These are phyloP conservation scores for Stichodactyla helianthus DNA, from an alignment of 64 coral and sea anemone species.

Conservation along the genomic window DNA sequence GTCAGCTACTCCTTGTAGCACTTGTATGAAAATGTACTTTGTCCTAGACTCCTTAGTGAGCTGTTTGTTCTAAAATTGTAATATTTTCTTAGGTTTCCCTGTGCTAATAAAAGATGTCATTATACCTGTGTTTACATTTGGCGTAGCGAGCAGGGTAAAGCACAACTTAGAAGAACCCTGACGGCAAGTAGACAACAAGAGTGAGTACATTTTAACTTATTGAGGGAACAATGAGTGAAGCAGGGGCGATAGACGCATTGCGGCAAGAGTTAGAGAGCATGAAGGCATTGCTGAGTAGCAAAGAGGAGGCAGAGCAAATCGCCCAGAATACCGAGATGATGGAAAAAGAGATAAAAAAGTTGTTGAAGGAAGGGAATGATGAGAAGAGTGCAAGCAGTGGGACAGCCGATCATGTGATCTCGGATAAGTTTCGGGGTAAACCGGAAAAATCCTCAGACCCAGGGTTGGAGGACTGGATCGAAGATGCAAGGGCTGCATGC, in stretches of 20 bases:
- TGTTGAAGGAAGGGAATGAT: neutral
- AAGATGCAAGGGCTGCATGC: constrained; percentile 30
- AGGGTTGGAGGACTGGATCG: constrained; percentile 39
- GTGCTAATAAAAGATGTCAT: no score
- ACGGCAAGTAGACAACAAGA: no score
- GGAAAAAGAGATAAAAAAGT: constrained; percentile 31
- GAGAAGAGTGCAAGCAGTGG: neutral
- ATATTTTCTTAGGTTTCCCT: no score
- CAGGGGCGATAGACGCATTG: neutral
- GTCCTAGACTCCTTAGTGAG: no score
- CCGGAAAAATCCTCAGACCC: constrained; percentile 29
- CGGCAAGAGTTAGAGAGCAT: constrained; percentile 13
- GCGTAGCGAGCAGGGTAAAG: no score
- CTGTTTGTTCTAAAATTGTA: no score
- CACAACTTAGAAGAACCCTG: no score
- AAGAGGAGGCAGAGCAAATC: constrained; percentile 11
- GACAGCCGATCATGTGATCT: constrained; percentile 24
- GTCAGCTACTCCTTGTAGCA: no score
- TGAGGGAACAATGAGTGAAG: neutral
- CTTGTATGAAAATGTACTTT: no score
- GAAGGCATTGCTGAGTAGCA: neutral
- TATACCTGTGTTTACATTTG: no score
- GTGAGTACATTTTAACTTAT: no score
- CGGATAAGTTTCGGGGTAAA: constrained; percentile 34
- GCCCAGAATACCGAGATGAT: constrained; percentile 20